Evolutionary conservation across 2,888 invertebrate genomes (phyloP), one percentile per base, ranked within the genome.

Genomic region (Parthenolecanium corni): DNA sequence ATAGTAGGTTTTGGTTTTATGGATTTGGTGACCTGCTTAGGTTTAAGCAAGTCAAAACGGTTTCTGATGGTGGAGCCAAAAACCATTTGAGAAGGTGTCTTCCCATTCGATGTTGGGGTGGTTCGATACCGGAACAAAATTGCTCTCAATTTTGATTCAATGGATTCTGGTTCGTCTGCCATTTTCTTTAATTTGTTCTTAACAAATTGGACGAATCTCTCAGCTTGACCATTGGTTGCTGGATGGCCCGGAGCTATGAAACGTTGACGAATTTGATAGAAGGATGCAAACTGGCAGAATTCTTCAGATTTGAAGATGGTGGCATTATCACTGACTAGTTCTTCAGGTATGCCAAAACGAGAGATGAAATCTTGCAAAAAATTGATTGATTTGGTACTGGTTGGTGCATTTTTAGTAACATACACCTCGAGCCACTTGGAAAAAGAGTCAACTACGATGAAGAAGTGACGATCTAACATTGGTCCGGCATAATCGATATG

Each of bases 401-500:
- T 67, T 23, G 68, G 68, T 21, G 67, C 65, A 20, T 56, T 42
- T 42, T 40, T 46, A 24, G 62, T 49, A 11, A 65, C 49, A 11
- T 18, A 21, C 3, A 67, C 65, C 52, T 70, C 69, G 11, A 69
- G 64, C 70, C 69, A 71, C 65, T 69, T 70, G 31, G 69, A 68
- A 52, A 67, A 67, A 12, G 68, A 68, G 51, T 70, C 70, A 3
- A 70, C 64, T 3, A 66, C 25, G 5, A 69, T 49, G 3, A 71
- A 56, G 23, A 68, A 66, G 47, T 65, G 54, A 52, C 67, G 46
- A 2, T 65, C 62, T 16, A 58, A 20, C 47, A 62, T 67, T 12
- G 70, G 69, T 1, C 69, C 69, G 20, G 68, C 68, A 53, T 67
- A 71, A 58, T 70, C 69, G 1, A 69, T 67, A 44, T 70, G 70